phyloP scores from a whole-genome alignment of 1,140 invertebrate species.

The Cylas formicarius region DNA sequence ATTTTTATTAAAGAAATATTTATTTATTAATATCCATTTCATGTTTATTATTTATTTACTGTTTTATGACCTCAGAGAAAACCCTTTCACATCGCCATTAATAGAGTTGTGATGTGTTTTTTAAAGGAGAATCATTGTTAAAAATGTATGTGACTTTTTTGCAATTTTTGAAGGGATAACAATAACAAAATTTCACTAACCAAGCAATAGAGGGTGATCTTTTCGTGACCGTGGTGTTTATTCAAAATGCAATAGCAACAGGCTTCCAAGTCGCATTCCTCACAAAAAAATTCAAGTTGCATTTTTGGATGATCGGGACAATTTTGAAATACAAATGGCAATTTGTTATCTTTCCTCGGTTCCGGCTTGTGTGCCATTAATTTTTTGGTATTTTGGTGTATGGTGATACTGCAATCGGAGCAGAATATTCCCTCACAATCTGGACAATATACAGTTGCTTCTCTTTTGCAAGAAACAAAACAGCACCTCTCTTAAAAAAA shows the following conservation, averaged over 20 bases:
- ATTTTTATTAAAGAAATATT: too few relatives aligned
- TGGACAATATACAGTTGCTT: slow-evolving; percentile 17
- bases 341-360: slow-evolving; percentile 4
- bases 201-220: slow-evolving; percentile 10
- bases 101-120: too few relatives aligned
- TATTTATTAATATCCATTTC: too few relatives aligned
- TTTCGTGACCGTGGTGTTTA: slow-evolving; percentile 17
- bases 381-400: slow-evolving; percentile 21
- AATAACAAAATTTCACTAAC: slow-evolving; percentile 15
- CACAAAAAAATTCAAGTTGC: slow-evolving; percentile 21
- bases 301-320: slow-evolving; percentile 16
- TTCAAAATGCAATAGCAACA: slow-evolving; percentile 24
- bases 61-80: too few relatives aligned
- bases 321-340: slow-evolving; percentile 13
- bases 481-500: slow-evolving; percentile 22
- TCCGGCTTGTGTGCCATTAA: slow-evolving; percentile 15
- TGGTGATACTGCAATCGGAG: slow-evolving; percentile 12
- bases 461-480: slow-evolving; percentile 15
- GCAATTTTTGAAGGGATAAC: too few relatives aligned
- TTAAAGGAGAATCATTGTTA: too few relatives aligned
- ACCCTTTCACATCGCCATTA: too few relatives aligned
- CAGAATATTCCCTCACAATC: slow-evolving; percentile 24
- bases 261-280: slow-evolving; percentile 9
- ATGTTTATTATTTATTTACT: too few relatives aligned
- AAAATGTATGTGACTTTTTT: too few relatives aligned